Conservation (phyloP, 2,888 invertebrate genomes). For the Parthenolecanium corni region DNA sequence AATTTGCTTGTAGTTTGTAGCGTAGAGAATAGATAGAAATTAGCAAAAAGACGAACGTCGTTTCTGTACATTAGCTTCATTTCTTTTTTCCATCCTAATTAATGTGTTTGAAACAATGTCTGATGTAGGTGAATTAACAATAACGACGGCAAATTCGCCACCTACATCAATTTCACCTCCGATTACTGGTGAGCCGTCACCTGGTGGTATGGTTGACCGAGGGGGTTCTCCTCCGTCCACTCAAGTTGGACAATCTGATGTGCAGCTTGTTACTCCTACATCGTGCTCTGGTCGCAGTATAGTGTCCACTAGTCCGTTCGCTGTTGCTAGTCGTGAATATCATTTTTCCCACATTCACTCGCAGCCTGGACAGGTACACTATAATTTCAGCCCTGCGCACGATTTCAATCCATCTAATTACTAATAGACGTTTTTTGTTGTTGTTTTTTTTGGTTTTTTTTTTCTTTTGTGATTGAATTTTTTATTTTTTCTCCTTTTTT, state of each 20-base stretch:
- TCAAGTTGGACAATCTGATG: slow-evolving; percentile 30
- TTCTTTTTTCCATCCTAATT: slow-evolving; percentile 3
- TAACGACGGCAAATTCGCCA: slow-evolving; percentile 51
- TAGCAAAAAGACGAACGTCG: too few relatives aligned
- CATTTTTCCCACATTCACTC: slow-evolving; percentile 88
- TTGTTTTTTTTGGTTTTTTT: neutral
- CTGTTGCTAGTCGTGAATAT: slow-evolving; percentile 53
- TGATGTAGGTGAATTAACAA: slow-evolving; percentile 43
- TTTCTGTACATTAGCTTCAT: too few relatives aligned
- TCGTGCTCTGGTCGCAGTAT: slow-evolving; percentile 34
- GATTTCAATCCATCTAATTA: slow-evolving; percentile 34
- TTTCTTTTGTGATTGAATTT: slow-evolving; percentile 1
- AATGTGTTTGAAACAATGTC: slow-evolving; percentile 11
- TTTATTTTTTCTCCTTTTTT: slow-evolving; percentile 7
- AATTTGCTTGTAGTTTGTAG: too few relatives aligned
- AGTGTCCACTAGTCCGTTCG: slow-evolving; percentile 37
- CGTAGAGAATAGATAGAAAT: too few relatives aligned
- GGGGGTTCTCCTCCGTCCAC: slow-evolving; percentile 31
- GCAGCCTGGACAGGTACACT: slow-evolving; percentile 68
- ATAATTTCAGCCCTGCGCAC: slow-evolving; percentile 36
- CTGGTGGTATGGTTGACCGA: slow-evolving; percentile 35
- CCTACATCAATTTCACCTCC: slow-evolving; percentile 49
- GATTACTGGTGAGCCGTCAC: slow-evolving; percentile 36
- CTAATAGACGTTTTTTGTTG: slow-evolving; percentile 30
- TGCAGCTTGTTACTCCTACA: slow-evolving; percentile 28